Evolutionary conservation across 1,140 invertebrate genomes (phyloP).

Genomic region (Meteorus sp.): DNA sequence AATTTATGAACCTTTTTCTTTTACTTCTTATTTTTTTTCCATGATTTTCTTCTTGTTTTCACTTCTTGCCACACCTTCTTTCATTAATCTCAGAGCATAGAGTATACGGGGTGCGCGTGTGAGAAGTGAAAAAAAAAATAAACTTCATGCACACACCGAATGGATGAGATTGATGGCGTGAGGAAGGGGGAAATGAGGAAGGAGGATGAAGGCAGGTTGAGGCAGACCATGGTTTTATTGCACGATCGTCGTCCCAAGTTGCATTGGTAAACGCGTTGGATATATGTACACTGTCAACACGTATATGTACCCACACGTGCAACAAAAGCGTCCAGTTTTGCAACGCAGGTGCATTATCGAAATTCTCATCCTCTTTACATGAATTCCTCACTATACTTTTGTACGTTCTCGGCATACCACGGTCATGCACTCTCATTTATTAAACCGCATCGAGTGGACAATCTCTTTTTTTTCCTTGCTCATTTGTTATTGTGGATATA

Average conservation of each 20-base stretch:
- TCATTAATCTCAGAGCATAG: conserved; percentile 15
- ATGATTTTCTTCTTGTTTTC: background rate
- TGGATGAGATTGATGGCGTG: conserved; percentile 5
- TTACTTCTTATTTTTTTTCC: no score
- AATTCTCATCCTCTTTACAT: background rate
- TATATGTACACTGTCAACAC: background rate
- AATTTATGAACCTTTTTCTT: no score
- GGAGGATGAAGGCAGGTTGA: conserved; percentile 7
- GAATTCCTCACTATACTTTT: background rate
- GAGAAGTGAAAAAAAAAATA: background rate
- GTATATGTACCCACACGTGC: background rate
- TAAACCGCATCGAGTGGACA: background rate
- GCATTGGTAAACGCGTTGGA: background rate
- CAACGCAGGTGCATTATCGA: background rate
- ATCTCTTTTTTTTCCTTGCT: background rate
- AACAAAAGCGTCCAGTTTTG: background rate
- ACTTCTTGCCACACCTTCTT: conserved; percentile 12
- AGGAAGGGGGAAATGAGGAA: conserved; percentile 2
- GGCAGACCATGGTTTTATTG: conserved; percentile 21
- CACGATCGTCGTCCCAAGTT: background rate
- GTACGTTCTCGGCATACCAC: background rate
- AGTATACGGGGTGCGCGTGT: background rate
- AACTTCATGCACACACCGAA: background rate
- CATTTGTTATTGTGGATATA: no score
- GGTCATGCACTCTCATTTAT: conserved; percentile 1